Evolutionary conservation across 2,888 invertebrate genomes (phyloP), one percentile per base, ranked within the genome.

Genomic region (Apotomis capreana): DNA sequence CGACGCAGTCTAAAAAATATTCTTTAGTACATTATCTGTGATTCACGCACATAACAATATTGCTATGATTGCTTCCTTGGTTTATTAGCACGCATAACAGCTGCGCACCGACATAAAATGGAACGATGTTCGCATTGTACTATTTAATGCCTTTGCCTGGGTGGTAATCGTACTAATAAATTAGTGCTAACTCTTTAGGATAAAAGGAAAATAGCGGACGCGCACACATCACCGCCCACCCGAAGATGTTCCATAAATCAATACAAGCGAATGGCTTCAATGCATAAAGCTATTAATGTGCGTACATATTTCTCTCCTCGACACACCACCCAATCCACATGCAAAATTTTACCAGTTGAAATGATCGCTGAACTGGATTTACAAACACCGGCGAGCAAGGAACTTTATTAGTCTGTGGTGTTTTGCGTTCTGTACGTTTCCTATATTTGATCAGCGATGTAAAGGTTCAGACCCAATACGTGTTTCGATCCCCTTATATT

Each of bases 181-280:
- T 72, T 72, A 72, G 72, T 68, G 63, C 72, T 68, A 68, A 72
- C 72, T 72, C 72, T 72, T 72, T 72, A 72, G 76, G 74, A 74
- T 78, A 80, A 77, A 78, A 81, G 81, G 81, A 80, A 83, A 84
- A 85, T 80, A 78, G 79, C 78, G 76, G 78, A 76, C 78, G 77
- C 75, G 75, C 80, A 85, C 87, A 84, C 84, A 86, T 88, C 84
- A 86, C 80, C 86, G 82, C 87, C 88, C 86, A 88, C 89, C 81
- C 82, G 68, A 80, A 83, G 82, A 83, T 80, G 77, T 70, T 73
- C 76, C 76, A 83, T 89, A 88, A 89, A 89, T 90, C 88, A 87
- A 89, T 87, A 84, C 84, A 81, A 83, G 81, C 83, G 84, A 87
- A 87, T 82, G 81, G 81, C 78, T 84, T 79, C 83, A 82, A 86